These are phyloP conservation scores for Hedya salicella DNA, from an alignment of 2,888 invertebrate genomes.

Conservation along the genomic window DNA sequence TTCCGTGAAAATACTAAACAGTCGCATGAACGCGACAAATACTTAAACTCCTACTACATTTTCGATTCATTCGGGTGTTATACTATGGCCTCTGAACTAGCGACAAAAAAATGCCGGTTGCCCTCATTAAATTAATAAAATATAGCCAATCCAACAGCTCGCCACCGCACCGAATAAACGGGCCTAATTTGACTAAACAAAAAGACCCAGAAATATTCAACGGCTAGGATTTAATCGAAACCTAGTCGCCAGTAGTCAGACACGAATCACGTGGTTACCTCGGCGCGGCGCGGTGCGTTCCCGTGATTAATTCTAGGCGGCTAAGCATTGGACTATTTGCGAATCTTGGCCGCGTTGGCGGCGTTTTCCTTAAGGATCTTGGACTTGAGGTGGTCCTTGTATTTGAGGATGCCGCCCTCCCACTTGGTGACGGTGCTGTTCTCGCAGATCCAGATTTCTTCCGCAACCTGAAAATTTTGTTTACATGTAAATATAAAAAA, in stretches of 20 bases:
- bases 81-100: no score
- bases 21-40: no score
- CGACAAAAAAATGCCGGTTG: no score
- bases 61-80: no score
- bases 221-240: not conserved
- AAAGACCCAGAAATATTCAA: not conserved
- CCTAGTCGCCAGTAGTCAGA: not conserved
- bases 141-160: no score
- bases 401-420: conserved; percentile 97
- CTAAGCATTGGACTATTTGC: conserved; percentile 67
- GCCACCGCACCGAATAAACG: no score
- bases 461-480: conserved; percentile 92
- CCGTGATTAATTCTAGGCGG: conserved; percentile 26
- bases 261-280: conserved; percentile 10
- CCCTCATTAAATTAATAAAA: no score
- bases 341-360: conserved; percentile 77
- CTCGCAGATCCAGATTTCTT: conserved; percentile 99
- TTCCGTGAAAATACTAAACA: no score
- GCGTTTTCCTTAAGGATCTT: conserved; percentile 92
- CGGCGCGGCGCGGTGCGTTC: conserved; percentile 25
- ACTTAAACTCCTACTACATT: no score
- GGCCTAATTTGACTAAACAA: not conserved
- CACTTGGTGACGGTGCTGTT: conserved; percentile 98
- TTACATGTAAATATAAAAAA: not conserved
- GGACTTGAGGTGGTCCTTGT: conserved; percentile 97